phyloP scores from a whole-genome alignment of 2,797 vertebrate genomes.

The Typhlichthys subterraneus region DNA sequence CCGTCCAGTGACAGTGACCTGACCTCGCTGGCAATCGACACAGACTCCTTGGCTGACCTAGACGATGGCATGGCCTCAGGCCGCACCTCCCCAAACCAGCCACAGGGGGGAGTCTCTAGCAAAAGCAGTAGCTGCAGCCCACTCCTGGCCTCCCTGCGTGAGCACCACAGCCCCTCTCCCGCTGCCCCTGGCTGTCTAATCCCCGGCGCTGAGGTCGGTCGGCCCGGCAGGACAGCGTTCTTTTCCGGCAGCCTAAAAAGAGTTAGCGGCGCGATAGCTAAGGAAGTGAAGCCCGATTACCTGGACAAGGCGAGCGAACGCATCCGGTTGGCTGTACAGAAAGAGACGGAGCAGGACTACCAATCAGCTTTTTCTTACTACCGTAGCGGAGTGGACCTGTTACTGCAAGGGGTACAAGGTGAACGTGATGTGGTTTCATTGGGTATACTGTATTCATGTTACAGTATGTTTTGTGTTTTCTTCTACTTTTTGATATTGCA shows the following conservation, averaged over 20 bases:
- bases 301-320: slow-evolving; percentile 89
- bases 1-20: slow-evolving; percentile 91
- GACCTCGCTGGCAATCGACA: slow-evolving; percentile 86
- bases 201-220: slow-evolving; percentile 79
- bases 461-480: no score
- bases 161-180: slow-evolving; percentile 66
- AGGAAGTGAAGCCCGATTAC: slow-evolving; percentile 85
- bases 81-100: slow-evolving; percentile 87
- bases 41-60: slow-evolving; percentile 86
- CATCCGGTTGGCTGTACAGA: slow-evolving; percentile 89
- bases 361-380: slow-evolving; percentile 90
- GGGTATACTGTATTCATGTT: no score
- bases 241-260: slow-evolving; percentile 83
- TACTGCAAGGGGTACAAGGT: slow-evolving; percentile 96
- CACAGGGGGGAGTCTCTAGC: slow-evolving; percentile 74
- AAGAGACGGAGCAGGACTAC: slow-evolving; percentile 90
- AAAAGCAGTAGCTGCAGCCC: slow-evolving; percentile 67
- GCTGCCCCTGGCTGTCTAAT: slow-evolving; percentile 63
- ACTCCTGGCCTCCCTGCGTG: slow-evolving; percentile 60
- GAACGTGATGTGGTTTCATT: slow-evolving; percentile 5
- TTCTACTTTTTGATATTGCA: no score
- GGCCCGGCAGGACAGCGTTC: slow-evolving; percentile 72
- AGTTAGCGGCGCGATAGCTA: slow-evolving; percentile 42
- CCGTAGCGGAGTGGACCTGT: slow-evolving; percentile 88
- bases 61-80: slow-evolving; percentile 99